Conservation (phyloP, 2,888 invertebrate species). For the Acrobasis consociella region DNA sequence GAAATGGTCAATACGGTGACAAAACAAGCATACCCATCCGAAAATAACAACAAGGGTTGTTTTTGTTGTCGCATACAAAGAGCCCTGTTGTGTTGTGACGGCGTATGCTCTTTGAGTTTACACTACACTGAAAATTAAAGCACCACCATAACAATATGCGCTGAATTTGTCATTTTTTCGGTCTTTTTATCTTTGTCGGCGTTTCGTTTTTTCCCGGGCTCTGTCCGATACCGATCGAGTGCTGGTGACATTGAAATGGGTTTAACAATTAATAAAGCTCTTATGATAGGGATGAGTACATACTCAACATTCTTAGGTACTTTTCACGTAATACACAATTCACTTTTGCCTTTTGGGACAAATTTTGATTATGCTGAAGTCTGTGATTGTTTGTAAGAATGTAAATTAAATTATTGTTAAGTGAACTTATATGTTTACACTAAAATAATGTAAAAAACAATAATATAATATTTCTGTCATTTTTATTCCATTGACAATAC, state of each 20-base stretch:
- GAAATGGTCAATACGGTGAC: constrained; percentile 58
- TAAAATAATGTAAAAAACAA: too few relatives aligned
- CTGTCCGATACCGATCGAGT: constrained; percentile 72
- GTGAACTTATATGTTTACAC: too few relatives aligned
- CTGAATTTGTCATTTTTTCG: constrained; percentile 61
- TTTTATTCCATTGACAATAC: too few relatives aligned
- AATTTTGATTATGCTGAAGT: too few relatives aligned
- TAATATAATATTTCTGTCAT: too few relatives aligned
- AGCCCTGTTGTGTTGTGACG: constrained; percentile 64
- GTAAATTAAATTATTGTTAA: too few relatives aligned
- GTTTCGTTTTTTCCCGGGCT: constrained; percentile 58
- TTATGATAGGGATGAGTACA: constrained; percentile 56
- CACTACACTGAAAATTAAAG: constrained; percentile 80
- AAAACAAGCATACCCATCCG: constrained; percentile 54
- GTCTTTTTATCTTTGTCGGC: constrained; percentile 73
- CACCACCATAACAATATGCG: constrained; percentile 69
- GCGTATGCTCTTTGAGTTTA: constrained; percentile 74
- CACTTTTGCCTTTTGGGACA: too few relatives aligned
- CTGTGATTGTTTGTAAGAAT: too few relatives aligned
- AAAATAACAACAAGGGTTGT: constrained; percentile 61
- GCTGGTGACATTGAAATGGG: constrained; percentile 81
- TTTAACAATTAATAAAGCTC: constrained; percentile 80
- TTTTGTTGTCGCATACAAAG: constrained; percentile 68
- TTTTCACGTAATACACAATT: too few relatives aligned
- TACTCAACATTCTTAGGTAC: constrained; percentile 44